These are phyloP conservation scores for Pycnomerus fuliginosus DNA, from an alignment of 2,888 invertebrate species.

Conservation along the genomic window DNA sequence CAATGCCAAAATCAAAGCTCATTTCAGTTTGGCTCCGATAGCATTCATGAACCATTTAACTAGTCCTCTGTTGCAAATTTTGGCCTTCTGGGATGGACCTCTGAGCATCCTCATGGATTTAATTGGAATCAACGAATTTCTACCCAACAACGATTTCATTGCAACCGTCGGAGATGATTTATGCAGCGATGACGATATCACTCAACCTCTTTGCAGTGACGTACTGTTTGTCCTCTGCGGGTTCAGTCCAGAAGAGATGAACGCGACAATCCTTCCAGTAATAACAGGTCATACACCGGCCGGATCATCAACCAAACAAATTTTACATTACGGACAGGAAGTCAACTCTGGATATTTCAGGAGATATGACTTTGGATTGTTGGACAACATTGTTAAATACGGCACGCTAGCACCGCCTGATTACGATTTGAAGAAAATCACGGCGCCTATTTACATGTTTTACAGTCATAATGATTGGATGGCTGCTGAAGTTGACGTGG, in stretches of 20 bases:
- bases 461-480: slow-evolving; percentile 54
- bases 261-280: slow-evolving; percentile 37
- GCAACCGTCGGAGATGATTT: slow-evolving; percentile 33
- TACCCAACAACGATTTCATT: slow-evolving; percentile 60
- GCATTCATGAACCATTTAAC: slow-evolving; percentile 61
- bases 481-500: slow-evolving; percentile 52
- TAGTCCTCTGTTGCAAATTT: slow-evolving; percentile 39
- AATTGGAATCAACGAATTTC: slow-evolving; percentile 62
- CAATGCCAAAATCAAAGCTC: slow-evolving; percentile 64
- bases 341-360: slow-evolving; percentile 56
- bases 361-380: slow-evolving; percentile 58
- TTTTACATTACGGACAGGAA: slow-evolving; percentile 72
- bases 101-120: slow-evolving; percentile 29
- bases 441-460: slow-evolving; percentile 50
- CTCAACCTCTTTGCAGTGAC: slow-evolving; percentile 41
- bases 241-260: slow-evolving; percentile 43
- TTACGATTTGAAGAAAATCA: slow-evolving; percentile 36
- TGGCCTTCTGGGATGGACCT: slow-evolving; percentile 31
- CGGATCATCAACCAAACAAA: slow-evolving; percentile 61
- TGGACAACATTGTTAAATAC: slow-evolving; percentile 7
- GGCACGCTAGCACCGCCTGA: slow-evolving; percentile 6
- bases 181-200: slow-evolving; percentile 21
- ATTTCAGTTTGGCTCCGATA: slow-evolving; percentile 71
- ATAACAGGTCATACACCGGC: slow-evolving; percentile 40
- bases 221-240: slow-evolving; percentile 45